Conservation (phyloP, 2,888 invertebrate species). For the Cantharis lateralis region DNA sequence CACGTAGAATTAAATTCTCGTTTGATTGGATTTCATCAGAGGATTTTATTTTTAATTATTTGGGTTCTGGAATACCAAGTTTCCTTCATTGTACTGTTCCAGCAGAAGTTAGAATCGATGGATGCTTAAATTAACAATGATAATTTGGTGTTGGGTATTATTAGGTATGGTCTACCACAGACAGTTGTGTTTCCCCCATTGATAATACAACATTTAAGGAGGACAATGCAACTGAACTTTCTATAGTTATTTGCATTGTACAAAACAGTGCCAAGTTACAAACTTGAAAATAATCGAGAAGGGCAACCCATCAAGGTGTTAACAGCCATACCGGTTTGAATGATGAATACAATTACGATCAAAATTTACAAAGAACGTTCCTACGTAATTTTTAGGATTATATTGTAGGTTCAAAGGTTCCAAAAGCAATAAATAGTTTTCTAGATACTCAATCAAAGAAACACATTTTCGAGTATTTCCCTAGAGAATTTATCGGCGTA, state of each 20-base stretch:
- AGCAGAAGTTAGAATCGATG: not conserved
- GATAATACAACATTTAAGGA: not conserved
- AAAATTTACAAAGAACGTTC: not conserved
- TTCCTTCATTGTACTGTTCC: not conserved
- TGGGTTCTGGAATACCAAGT: not conserved
- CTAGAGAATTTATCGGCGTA: not conserved
- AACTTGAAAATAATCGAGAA: not conserved
- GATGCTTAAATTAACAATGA: not conserved
- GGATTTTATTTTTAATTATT: not conserved
- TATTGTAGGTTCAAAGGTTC: not conserved
- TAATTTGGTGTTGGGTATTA: not conserved
- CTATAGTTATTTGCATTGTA: not conserved
- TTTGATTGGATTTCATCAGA: not conserved
- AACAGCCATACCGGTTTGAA: not conserved
- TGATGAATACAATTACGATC: not conserved
- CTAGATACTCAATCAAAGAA: not conserved
- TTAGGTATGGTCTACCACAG: not conserved
- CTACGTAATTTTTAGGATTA: not conserved
- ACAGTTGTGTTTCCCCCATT: not conserved
- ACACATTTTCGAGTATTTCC: not conserved
- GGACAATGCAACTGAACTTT: not conserved
- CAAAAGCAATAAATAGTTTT: not conserved
- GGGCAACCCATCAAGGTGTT: not conserved
- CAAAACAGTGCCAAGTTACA: not conserved
- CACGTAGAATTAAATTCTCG: not conserved